Conservation (phyloP, 2,113 vertebrate genomes). For the Pycnonotus jocosus region DNA sequence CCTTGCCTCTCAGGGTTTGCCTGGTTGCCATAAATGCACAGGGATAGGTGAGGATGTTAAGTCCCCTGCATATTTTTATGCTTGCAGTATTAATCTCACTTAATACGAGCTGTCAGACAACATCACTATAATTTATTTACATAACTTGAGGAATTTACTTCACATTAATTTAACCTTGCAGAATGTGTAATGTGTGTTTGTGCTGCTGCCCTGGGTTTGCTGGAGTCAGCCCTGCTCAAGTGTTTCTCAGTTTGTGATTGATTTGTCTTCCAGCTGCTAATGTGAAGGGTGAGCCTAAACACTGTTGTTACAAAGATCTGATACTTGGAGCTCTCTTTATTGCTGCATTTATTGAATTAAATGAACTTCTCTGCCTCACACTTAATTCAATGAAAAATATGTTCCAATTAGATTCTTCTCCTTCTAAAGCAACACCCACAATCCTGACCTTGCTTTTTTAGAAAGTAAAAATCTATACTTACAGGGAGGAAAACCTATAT, state of each 20-base stretch:
- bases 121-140: conserved; percentile 52
- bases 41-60: background rate
- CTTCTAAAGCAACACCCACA: background rate
- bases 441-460: background rate
- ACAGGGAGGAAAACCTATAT: background rate
- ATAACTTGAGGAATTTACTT: conserved; percentile 45
- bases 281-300: background rate
- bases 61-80: background rate
- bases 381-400: background rate
- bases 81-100: conserved; percentile 50
- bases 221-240: background rate
- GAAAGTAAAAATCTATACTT: background rate
- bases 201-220: background rate
- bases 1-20: background rate
- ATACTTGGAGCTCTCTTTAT: background rate
- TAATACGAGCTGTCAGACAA: conserved; percentile 36
- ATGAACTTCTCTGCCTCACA: background rate
- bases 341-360: background rate
- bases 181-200: background rate
- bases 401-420: background rate
- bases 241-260: background rate
- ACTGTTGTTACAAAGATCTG: background rate
- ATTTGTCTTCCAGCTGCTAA: conserved; percentile 17
- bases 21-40: fast-evolving
- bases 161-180: conserved; percentile 41